These are phyloP conservation scores for Frankliniella intonsa DNA, from an alignment of 2,888 invertebrate species.

Conservation along the genomic window DNA sequence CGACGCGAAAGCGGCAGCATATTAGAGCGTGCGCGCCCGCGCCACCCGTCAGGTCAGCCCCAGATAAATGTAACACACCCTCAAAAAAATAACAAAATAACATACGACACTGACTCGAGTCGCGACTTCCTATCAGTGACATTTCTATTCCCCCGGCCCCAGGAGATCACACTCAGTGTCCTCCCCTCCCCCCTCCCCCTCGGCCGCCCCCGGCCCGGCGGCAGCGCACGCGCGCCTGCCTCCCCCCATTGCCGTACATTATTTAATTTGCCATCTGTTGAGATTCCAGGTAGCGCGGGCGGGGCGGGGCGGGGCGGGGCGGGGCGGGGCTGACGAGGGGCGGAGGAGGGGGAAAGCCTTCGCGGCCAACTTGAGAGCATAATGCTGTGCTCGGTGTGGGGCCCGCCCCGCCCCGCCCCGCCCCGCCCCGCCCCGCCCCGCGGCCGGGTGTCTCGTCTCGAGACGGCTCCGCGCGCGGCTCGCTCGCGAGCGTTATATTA, in stretches of 20 bases:
- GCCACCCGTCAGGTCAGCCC: no score
- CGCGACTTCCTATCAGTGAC: neutral
- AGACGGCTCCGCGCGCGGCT: no score
- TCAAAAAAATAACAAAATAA: neutral
- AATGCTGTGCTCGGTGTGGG: no score
- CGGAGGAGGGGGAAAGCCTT: no score
- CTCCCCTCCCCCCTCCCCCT: neutral
- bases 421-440: no score
- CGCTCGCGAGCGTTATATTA: no score
- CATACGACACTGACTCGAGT: neutral
- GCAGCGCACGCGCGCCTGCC: neutral
- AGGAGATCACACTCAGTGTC: neutral
- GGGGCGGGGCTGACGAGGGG: neutral
- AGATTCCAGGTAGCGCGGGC: conserved; percentile 2
- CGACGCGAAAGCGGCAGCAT: neutral
- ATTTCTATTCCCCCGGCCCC: conserved; percentile 4
- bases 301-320: neutral
- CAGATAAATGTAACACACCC: neutral
- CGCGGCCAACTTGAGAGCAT: no score
- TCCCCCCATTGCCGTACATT: conserved; percentile 4
- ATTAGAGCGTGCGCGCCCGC: no score
- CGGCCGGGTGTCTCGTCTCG: no score
- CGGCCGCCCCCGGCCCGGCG: neutral
- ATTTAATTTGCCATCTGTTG: conserved; percentile 25
- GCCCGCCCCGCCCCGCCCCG: no score